Evolutionary conservation across 2,797 vertebrate genomes (phyloP).

Genomic region (Onychomys arenicola): DNA sequence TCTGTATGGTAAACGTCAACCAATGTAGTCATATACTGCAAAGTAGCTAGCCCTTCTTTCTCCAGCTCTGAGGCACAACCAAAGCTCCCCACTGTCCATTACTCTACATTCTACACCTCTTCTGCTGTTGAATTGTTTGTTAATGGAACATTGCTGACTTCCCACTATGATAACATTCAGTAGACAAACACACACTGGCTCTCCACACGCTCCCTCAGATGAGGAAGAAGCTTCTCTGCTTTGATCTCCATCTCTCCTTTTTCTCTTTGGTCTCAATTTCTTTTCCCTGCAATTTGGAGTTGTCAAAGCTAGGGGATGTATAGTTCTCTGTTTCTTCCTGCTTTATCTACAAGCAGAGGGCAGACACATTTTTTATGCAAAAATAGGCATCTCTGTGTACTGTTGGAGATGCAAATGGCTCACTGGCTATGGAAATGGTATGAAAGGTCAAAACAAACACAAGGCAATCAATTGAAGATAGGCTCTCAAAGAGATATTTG

Average conservation of each 20-base stretch:
- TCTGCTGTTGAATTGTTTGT: neutral
- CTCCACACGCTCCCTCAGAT: neutral
- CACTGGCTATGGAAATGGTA: neutral
- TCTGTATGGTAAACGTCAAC: neutral
- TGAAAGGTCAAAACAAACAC: neutral
- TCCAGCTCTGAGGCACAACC: neutral
- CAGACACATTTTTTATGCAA: neutral
- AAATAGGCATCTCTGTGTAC: neutral
- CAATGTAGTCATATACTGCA: neutral
- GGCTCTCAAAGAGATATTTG: neutral
- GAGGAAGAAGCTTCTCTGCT: neutral
- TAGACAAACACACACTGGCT: neutral
- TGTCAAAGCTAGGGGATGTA: neutral
- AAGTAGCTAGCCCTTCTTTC: neutral
- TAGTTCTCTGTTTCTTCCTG: neutral
- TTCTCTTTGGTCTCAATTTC: neutral
- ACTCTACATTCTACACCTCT: neutral
- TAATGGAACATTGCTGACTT: neutral
- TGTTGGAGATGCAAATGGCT: neutral
- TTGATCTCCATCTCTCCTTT: neutral
- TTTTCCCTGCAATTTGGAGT: neutral
- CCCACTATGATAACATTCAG: neutral
- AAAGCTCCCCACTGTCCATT: too few species aligned
- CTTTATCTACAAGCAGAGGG: neutral
- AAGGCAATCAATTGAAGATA: neutral